Evolutionary conservation across 2,888 invertebrate species (phyloP).

Genomic region (Eupithecia subfuscata): DNA sequence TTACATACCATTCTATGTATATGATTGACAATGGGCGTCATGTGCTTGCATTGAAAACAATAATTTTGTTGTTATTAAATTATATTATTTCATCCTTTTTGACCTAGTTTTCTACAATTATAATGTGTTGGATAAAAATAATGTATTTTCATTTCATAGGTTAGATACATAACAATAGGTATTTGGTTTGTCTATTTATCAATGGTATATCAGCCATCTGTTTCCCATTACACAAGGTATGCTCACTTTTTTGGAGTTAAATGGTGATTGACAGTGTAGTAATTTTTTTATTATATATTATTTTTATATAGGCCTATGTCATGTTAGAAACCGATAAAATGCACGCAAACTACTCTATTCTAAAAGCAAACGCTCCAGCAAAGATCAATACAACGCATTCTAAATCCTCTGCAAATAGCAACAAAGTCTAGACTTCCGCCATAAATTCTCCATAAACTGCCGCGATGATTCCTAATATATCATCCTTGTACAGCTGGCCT

Average conservation of each 20-base stretch:
- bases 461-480: constrained; percentile 46
- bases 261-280: not conserved
- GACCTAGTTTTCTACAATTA: too few species aligned
- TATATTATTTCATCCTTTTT: not conserved
- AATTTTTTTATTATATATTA: not conserved
- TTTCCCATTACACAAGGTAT: not conserved
- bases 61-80: not conserved
- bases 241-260: not conserved
- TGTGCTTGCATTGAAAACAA: not conserved
- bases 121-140: too few species aligned
- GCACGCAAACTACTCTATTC: not conserved
- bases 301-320: not conserved
- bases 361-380: not conserved
- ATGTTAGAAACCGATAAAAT: not conserved
- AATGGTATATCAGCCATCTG: not conserved
- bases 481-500: constrained; percentile 59
- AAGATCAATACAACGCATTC: constrained; percentile 17
- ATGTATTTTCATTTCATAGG: too few species aligned
- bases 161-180: not conserved
- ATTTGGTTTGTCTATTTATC: not conserved
- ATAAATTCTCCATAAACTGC: constrained; percentile 40
- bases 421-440: constrained; percentile 37
- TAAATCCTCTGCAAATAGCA: constrained; percentile 33
- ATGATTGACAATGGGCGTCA: not conserved
- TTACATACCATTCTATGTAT: not conserved